phyloP scores from a whole-genome alignment of 2,888 invertebrate species.

The Ferdinandea cuprea region DNA sequence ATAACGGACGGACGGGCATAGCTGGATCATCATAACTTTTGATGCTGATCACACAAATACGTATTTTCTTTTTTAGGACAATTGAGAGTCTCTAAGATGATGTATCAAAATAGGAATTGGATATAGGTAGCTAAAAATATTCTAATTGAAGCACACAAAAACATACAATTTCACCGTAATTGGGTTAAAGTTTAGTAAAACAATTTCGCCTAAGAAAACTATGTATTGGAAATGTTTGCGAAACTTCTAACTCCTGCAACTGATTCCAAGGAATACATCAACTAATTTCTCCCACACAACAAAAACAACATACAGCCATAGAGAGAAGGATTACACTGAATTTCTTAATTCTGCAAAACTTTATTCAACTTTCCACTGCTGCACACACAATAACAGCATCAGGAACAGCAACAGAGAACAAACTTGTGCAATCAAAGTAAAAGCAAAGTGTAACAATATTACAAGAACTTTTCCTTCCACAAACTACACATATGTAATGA shows the following conservation, averaged over 20 bases:
- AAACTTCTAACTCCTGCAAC: not conserved
- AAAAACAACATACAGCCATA: not conserved
- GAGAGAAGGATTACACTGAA: slow-evolving; percentile 22
- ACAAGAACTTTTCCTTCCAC: slow-evolving; percentile 43
- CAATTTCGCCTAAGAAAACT: not conserved
- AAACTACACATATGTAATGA: slow-evolving; percentile 40
- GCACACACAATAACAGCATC: slow-evolving; percentile 19
- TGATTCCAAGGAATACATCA: not conserved
- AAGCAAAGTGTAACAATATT: slow-evolving; percentile 59
- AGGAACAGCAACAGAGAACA: slow-evolving; percentile 5
- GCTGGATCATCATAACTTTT: no score
- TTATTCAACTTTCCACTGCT: slow-evolving; percentile 38
- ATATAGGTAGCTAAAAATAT: no score
- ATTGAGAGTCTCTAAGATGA: no score
- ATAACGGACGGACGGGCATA: no score
- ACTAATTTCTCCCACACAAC: not conserved
- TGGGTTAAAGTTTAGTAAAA: not conserved
- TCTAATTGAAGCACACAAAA: no score
- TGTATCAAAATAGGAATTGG: no score
- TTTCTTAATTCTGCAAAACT: slow-evolving; percentile 45
- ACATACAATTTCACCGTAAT: not conserved
- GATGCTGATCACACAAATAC: no score
- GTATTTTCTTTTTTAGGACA: no score
- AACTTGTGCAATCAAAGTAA: slow-evolving; percentile 69
- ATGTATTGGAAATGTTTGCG: not conserved